phyloP scores from a whole-genome alignment of 2,113 vertebrate species.

The Pygoscelis adeliae region DNA sequence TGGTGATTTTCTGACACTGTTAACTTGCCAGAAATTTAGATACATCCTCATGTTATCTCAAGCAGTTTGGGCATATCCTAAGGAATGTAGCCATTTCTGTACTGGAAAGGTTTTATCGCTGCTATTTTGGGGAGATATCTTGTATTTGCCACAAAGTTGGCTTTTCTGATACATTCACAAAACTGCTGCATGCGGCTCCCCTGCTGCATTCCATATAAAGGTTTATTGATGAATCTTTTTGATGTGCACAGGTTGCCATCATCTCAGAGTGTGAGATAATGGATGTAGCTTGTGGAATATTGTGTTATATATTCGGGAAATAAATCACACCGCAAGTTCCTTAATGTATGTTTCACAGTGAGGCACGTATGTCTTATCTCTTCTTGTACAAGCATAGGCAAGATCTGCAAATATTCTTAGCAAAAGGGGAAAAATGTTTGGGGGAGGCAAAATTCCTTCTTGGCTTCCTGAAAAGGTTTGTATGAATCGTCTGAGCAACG shows the following conservation, averaged over 20 bases:
- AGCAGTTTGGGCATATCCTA: neutral
- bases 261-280: conserved; percentile 4
- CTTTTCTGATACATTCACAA: neutral
- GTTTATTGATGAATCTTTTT: neutral
- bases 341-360: conserved; percentile 36
- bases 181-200: neutral
- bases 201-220: neutral
- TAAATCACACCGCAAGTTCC: conserved; percentile 45
- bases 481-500: neutral
- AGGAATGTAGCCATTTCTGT: neutral
- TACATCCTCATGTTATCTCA: neutral
- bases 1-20: neutral
- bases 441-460: conserved; percentile 54
- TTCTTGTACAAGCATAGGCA: conserved; percentile 54
- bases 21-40: neutral
- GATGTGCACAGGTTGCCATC: neutral
- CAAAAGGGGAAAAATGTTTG: neutral
- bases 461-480: neutral
- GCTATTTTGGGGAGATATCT: neutral
- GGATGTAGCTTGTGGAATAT: conserved; percentile 26
- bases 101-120: neutral
- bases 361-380: conserved; percentile 19
- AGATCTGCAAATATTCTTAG: conserved; percentile 39
- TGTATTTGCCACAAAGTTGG: neutral
- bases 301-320: conserved; percentile 38